A percentile compares a stretch with the other conserved stretches of the same genome.
Evolutionary conservation across 2,888 invertebrate species (phyloP).

Genomic region (Dicyrtomina minuta): DNA sequence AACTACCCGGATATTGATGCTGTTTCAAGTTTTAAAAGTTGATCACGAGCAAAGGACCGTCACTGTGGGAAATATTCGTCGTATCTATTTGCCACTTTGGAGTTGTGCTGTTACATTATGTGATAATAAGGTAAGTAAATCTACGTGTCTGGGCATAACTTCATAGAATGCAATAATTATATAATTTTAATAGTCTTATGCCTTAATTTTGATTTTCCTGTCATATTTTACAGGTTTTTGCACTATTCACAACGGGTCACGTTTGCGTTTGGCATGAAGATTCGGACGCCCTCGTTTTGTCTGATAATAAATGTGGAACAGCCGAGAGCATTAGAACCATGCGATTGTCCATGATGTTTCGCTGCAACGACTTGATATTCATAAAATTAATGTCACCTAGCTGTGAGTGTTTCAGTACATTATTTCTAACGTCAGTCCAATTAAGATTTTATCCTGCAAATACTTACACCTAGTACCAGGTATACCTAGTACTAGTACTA

Average conservation of each 20-base stretch:
- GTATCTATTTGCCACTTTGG: slow-evolving; percentile 45
- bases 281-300: slow-evolving; percentile 37
- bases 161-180: neutral
- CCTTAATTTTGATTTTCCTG: neutral
- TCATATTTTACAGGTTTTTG: slow-evolving; percentile 35
- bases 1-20: slow-evolving; percentile 38
- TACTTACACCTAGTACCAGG: too few species aligned
- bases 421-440: too few species aligned
- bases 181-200: too few species aligned
- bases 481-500: neutral
- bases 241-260: slow-evolving; percentile 43
- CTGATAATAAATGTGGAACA: slow-evolving; percentile 33
- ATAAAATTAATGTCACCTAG: slow-evolving; percentile 32
- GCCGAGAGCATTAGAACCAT: slow-evolving; percentile 27
- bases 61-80: slow-evolving; percentile 35
- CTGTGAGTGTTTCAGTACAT: slow-evolving; percentile 12
- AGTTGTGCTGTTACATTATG: slow-evolving; percentile 40
- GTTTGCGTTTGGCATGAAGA: slow-evolving; percentile 43
- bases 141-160: too few species aligned
- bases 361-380: slow-evolving; percentile 38
- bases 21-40: slow-evolving; percentile 36
- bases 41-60: slow-evolving; percentile 35
- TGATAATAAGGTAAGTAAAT: slow-evolving; percentile 42
- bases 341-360: slow-evolving; percentile 37
- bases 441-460: too few species aligned